A percentile compares a stretch with the other conserved stretches of the same genome.
Conservation (phyloP, 2,888 invertebrate genomes). For the Callimorpha dominula region DNA sequence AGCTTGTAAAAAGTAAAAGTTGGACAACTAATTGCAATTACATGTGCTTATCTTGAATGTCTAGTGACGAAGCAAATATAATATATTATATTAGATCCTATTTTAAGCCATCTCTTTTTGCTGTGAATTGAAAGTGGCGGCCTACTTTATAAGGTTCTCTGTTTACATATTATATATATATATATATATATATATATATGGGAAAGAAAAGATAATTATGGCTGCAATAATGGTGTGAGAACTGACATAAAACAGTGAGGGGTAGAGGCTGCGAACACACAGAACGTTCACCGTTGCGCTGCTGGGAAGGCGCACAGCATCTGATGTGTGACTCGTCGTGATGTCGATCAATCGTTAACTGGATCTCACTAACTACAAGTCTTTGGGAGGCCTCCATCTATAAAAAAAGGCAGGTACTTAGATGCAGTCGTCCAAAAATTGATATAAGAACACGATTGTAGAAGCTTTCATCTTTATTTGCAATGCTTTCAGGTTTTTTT, state of each 20-base stretch:
- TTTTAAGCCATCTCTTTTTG: background rate
- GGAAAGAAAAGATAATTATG: too few relatives aligned
- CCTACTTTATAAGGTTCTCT: background rate
- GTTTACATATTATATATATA: too few relatives aligned
- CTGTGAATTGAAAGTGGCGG: background rate
- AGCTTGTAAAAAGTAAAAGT: slow-evolving; percentile 3
- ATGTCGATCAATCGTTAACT: slow-evolving; percentile 62
- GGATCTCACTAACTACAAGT: slow-evolving; percentile 72
- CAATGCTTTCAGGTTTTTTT: background rate
- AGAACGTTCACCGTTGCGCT: slow-evolving; percentile 55
- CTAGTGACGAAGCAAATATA: background rate
- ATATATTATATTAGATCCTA: too few relatives aligned
- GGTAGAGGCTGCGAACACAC: slow-evolving; percentile 72
- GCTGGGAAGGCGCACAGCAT: slow-evolving; percentile 75
- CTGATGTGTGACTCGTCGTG: slow-evolving; percentile 75
- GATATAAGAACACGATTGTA: background rate
- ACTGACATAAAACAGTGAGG: slow-evolving; percentile 75
- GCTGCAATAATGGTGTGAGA: background rate
- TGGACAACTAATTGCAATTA: background rate
- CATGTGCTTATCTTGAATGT: slow-evolving; percentile 2
- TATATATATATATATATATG: too few relatives aligned
- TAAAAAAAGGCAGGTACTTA: background rate
- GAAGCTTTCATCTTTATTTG: background rate
- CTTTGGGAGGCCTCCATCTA: slow-evolving; percentile 74
- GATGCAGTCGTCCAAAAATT: background rate